A percentile compares a stretch with the other conserved stretches of the same genome.
Evolutionary conservation across 2,113 vertebrate genomes (phyloP).

Genomic region (Carlito syrichta): DNA sequence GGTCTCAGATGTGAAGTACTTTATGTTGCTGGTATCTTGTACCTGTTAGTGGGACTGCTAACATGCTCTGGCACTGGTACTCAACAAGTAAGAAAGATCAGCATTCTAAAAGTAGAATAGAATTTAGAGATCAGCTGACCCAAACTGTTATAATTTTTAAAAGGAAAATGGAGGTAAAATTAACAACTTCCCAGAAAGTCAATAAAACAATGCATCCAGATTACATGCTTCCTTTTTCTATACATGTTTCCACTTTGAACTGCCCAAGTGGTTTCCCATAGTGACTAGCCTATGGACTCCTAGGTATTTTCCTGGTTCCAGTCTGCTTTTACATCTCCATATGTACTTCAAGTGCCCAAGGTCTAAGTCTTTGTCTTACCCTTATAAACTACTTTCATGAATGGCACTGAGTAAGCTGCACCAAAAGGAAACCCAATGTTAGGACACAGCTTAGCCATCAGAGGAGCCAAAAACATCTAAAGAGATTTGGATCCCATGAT

Average conservation of each 20-base stretch:
- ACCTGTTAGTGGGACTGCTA: not conserved
- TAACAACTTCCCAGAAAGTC: not conserved
- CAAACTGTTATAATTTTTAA: not conserved
- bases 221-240: not conserved
- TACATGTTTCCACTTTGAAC: not conserved
- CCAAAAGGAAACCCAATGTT: not conserved
- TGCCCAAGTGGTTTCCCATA: not conserved
- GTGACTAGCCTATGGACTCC: not conserved
- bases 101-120: not conserved
- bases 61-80: not conserved
- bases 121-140: not conserved
- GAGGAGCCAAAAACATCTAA: not conserved
- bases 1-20: not conserved
- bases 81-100: not conserved
- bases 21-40: not conserved
- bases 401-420: not conserved
- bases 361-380: not conserved
- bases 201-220: not conserved
- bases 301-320: not conserved
- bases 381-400: not conserved
- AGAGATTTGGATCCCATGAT: not conserved
- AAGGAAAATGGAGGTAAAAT: not conserved
- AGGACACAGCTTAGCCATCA: not conserved
- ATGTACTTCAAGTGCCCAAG: not conserved
- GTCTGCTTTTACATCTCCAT: not conserved